A percentile compares a stretch with the other conserved stretches of the same genome.
These are phyloP conservation scores for Phrynosoma platyrhinos DNA, from an alignment of 2,113 vertebrate species.

Conservation along the genomic window DNA sequence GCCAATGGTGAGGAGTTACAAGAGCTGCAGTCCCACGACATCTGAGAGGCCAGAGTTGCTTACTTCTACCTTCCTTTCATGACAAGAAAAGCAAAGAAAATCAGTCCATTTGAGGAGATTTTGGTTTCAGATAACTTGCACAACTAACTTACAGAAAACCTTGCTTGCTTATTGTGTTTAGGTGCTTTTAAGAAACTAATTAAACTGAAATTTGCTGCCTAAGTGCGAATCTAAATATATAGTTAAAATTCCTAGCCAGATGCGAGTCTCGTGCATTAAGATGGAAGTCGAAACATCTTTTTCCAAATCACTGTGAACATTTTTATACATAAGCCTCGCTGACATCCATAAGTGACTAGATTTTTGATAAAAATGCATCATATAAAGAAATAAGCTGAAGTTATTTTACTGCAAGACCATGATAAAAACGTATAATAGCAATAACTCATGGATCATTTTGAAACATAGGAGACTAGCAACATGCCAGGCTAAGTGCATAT, in stretches of 20 bases:
- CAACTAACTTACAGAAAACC: conserved; percentile 23
- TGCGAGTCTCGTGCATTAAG: conserved; percentile 13
- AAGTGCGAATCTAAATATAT: background rate
- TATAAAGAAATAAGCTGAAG: conserved; percentile 25
- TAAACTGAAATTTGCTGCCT: background rate
- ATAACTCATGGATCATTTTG: conserved; percentile 37
- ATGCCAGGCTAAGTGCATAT: conserved; percentile 32
- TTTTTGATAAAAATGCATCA: conserved; percentile 26
- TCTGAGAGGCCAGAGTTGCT: background rate
- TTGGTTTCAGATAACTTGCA: conserved; percentile 35
- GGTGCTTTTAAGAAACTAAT: background rate
- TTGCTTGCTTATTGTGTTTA: background rate
- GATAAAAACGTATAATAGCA: conserved; percentile 8
- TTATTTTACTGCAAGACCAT: conserved; percentile 23
- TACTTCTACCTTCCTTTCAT: background rate
- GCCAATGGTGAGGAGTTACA: background rate
- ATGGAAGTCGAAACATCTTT: conserved; percentile 12
- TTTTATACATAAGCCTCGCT: conserved; percentile 15
- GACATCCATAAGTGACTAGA: conserved; percentile 22
- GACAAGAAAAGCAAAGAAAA: background rate
- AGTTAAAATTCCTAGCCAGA: conserved; percentile 19
- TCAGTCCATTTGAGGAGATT: conserved; percentile 6
- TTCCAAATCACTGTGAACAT: conserved; percentile 29
- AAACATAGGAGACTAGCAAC: conserved; percentile 6
- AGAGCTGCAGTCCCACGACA: background rate